Conservation (phyloP, 2,113 vertebrate species). For the Mastomys natalensis region DNA sequence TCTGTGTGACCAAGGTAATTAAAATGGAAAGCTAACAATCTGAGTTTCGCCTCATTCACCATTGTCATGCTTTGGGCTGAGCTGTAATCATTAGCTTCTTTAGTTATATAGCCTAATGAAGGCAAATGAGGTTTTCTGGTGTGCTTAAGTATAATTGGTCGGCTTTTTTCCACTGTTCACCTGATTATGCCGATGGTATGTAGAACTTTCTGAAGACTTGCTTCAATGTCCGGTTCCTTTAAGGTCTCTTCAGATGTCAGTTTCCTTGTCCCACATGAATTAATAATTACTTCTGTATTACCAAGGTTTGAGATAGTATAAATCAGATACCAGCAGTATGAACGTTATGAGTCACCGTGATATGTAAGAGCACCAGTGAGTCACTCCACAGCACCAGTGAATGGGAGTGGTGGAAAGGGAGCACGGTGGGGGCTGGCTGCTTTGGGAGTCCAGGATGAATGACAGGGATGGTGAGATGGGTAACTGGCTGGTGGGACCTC, state of each 20-base stretch:
- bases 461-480: background rate
- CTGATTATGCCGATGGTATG: background rate
- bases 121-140: slow-evolving; percentile 9
- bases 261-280: slow-evolving; percentile 5
- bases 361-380: background rate
- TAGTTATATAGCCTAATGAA: background rate
- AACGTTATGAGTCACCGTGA: background rate
- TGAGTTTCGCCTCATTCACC: background rate
- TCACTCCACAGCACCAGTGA: background rate
- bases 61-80: background rate
- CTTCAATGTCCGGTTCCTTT: background rate
- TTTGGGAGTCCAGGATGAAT: background rate
- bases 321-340: background rate
- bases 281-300: background rate
- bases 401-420: background rate
- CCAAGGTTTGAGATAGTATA: background rate
- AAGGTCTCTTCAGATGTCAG: background rate
- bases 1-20: background rate
- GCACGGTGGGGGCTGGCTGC: too few relatives aligned
- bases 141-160: background rate
- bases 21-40: background rate
- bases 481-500: background rate
- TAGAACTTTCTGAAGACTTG: slow-evolving; percentile 19
- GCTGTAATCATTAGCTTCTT: slow-evolving; percentile 47
- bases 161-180: background rate